Conservation (phyloP, 1,140 invertebrate species). For the Scaptomyza graminum region DNA sequence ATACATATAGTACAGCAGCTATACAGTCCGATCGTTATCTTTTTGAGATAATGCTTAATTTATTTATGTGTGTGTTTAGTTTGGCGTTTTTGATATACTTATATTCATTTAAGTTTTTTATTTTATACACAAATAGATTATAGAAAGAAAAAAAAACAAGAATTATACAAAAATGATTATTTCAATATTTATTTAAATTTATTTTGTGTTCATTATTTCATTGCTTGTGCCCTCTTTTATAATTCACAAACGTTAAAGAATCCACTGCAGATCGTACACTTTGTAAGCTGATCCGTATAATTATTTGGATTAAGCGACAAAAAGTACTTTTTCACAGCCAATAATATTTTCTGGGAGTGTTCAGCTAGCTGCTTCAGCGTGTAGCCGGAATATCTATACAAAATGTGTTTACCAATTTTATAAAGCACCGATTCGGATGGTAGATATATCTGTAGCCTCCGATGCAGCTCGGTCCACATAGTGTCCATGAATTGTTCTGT, state of each 20-base stretch:
- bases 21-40: conserved; percentile 8
- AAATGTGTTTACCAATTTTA: conserved; percentile 27
- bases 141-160: conserved; percentile 10
- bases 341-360: conserved; percentile 14
- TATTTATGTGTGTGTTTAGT: conserved; percentile 13
- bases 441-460: conserved; percentile 47
- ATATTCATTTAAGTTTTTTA: conserved; percentile 61
- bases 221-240: conserved; percentile 27
- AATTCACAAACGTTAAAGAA: conserved; percentile 34
- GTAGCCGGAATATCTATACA: neutral
- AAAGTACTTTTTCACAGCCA: conserved; percentile 42
- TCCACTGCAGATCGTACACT: conserved; percentile 47
- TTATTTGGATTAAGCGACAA: conserved; percentile 61
- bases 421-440: conserved; percentile 56
- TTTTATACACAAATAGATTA: conserved; percentile 50
- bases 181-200: conserved; percentile 55
- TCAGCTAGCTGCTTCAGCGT: neutral
- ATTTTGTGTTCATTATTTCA: conserved; percentile 19
- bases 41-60: conserved; percentile 5
- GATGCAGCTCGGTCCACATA: conserved; percentile 39
- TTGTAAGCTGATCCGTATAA: conserved; percentile 1
- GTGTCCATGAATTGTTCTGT: conserved; percentile 38
- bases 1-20: no score
- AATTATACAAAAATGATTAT: conserved; percentile 53
- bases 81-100: conserved; percentile 23